A percentile compares a stretch with the other conserved stretches of the same genome.
These are phyloP conservation scores for Epistrophe eligans DNA, from an alignment of 2,888 invertebrate species.

Conservation along the genomic window DNA sequence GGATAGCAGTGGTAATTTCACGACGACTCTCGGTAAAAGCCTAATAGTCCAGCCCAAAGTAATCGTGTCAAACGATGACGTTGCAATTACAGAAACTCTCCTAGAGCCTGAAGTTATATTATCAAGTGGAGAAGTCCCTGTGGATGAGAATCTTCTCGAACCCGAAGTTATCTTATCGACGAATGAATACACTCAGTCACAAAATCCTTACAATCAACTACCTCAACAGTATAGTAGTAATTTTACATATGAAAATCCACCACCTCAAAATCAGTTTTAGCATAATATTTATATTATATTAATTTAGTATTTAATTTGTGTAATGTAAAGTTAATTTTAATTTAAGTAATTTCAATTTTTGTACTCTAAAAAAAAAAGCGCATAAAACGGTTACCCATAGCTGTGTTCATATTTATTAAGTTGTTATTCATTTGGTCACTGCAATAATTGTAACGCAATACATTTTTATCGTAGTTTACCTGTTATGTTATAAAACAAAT, in stretches of 20 bases:
- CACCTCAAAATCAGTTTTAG: conserved; percentile 18
- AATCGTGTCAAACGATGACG: conserved; percentile 76
- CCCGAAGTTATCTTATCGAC: conserved; percentile 72
- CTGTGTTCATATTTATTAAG: conserved; percentile 66
- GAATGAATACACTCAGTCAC: conserved; percentile 55
- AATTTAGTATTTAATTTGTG: neutral
- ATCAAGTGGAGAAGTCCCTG: conserved; percentile 16
- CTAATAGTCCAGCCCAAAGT: conserved; percentile 80
- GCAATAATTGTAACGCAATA: conserved; percentile 5
- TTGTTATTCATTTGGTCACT: conserved; percentile 37
- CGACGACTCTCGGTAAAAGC: conserved; percentile 76
- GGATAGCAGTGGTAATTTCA: conserved; percentile 7
- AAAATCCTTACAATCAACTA: conserved; percentile 58
- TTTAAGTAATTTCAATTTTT: conserved; percentile 1
- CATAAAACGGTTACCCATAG: conserved; percentile 23
- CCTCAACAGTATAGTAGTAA: conserved; percentile 44
- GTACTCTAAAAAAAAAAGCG: conserved; percentile 8
- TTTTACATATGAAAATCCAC: conserved; percentile 22
- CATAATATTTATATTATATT: neutral
- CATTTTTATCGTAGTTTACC: neutral
- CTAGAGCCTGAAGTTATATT: conserved; percentile 77
- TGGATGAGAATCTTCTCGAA: conserved; percentile 79
- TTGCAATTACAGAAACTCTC: conserved; percentile 77
- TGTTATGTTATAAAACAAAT: neutral
- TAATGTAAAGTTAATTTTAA: neutral